Conservation (phyloP, 2,113 vertebrate species). For the Bambusicola thoracicus region DNA sequence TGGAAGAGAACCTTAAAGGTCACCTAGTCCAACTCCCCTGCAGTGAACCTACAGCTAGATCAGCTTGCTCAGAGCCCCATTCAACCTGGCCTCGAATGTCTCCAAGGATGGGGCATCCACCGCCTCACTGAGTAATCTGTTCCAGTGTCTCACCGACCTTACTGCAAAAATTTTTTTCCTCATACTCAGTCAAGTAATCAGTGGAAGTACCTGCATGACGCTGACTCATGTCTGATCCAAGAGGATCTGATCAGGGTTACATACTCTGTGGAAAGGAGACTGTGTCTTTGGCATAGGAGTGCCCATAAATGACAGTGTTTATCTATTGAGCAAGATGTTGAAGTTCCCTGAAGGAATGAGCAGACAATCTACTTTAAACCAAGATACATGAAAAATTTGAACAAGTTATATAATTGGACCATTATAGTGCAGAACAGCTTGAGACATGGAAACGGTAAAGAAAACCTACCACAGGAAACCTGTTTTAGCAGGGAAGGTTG, state of each 20-base stretch:
- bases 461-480: neutral
- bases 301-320: neutral
- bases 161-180: too few species aligned
- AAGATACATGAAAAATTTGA: neutral
- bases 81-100: too few species aligned
- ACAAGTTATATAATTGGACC: too few species aligned
- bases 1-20: too few species aligned
- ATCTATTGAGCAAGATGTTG: neutral
- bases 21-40: too few species aligned
- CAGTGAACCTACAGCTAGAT: too few species aligned
- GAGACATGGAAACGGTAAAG: neutral
- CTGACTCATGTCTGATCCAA: neutral
- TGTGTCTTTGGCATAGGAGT: neutral
- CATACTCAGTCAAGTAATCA: neutral
- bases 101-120: too few species aligned
- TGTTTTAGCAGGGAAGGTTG: too few species aligned
- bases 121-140: too few species aligned
- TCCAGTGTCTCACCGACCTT: too few species aligned
- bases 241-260: neutral
- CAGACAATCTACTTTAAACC: neutral
- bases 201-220: neutral
- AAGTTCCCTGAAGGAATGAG: neutral
- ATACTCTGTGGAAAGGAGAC: neutral
- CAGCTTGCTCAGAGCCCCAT: too few species aligned
- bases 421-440: neutral